Evolutionary conservation across 2,113 vertebrate genomes (phyloP).

Genomic region (Atrichornis clamosus): DNA sequence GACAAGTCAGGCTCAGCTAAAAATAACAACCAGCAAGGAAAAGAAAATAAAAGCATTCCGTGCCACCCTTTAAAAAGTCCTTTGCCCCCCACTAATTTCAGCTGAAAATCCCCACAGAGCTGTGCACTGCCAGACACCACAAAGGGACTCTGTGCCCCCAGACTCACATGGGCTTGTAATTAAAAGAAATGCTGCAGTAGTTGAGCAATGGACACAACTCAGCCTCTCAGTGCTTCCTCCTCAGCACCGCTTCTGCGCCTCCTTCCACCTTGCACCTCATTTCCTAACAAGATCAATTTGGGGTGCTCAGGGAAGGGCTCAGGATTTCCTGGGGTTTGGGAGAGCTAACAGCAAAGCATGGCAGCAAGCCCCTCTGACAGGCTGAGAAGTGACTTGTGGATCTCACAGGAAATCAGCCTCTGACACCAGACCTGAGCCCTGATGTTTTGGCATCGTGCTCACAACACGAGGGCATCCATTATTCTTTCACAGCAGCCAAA

Average conservation of each 20-base stretch:
- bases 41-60: background rate
- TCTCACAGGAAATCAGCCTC: background rate
- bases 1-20: background rate
- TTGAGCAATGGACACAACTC: background rate
- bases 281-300: background rate
- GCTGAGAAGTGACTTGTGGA: background rate
- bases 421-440: background rate
- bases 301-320: background rate
- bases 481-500: background rate
- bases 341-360: background rate
- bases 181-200: background rate
- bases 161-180: background rate
- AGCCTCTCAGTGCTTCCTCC: background rate
- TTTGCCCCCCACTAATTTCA: background rate
- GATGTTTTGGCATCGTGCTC: fast-evolving
- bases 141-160: background rate
- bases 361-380: background rate
- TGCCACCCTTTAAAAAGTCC: background rate
- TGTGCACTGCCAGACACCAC: background rate
- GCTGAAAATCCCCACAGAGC: background rate
- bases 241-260: background rate
- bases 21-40: background rate
- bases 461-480: background rate
- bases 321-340: background rate
- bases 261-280: background rate